These are phyloP conservation scores for Pelochelys cantorii DNA, from an alignment of 2,797 vertebrate species.

Conservation along the genomic window DNA sequence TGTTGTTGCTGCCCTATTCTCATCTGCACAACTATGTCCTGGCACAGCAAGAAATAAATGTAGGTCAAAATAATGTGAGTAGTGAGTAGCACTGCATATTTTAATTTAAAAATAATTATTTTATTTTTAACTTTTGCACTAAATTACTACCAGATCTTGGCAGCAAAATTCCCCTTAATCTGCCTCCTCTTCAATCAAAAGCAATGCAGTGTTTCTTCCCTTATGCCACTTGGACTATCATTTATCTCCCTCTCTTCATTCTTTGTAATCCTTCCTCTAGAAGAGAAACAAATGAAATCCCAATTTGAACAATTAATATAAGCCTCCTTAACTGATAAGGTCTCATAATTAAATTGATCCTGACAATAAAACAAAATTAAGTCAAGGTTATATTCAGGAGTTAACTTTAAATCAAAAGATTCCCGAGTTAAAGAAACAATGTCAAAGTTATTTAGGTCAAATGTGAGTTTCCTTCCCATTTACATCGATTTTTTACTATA, in stretches of 20 bases:
- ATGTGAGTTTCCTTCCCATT: background rate
- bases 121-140: background rate
- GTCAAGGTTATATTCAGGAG: background rate
- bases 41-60: background rate
- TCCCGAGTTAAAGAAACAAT: background rate
- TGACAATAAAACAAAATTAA: constrained; percentile 21
- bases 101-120: background rate
- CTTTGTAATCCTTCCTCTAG: constrained; percentile 18
- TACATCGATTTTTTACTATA: background rate
- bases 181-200: background rate
- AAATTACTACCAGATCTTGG: constrained; percentile 19
- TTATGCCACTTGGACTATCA: background rate
- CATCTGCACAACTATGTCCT: constrained; percentile 32
- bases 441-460: background rate
- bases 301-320: background rate
- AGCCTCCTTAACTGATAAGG: background rate
- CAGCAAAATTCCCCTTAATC: constrained; percentile 23
- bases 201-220: constrained; percentile 18
- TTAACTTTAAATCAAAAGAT: constrained; percentile 18
- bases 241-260: constrained; percentile 25
- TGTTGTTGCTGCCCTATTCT: background rate
- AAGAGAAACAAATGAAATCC: constrained; percentile 2
- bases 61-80: background rate
- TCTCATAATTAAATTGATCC: constrained; percentile 30
- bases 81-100: background rate